These are phyloP conservation scores for Taenioides sp. DNA, from an alignment of 2,797 vertebrate species.

Conservation along the genomic window DNA sequence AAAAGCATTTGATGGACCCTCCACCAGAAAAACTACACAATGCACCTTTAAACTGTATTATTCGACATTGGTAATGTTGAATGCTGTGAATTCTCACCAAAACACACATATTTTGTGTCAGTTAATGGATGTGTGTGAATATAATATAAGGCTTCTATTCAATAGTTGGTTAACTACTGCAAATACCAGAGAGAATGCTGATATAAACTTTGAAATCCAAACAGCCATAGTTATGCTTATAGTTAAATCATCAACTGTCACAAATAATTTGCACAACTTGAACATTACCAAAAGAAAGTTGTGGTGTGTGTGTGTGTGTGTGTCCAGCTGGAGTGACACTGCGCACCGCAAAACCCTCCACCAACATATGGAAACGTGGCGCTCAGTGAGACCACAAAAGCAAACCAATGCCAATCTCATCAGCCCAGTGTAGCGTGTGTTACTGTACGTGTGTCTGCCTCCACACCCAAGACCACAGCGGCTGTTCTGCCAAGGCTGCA, in stretches of 20 bases:
- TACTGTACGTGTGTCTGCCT: slow-evolving; percentile 28
- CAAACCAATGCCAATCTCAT: slow-evolving; percentile 59
- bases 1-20: no score
- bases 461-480: slow-evolving; percentile 56
- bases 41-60: no score
- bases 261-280: background rate
- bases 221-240: background rate
- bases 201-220: background rate
- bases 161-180: background rate
- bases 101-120: background rate
- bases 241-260: background rate
- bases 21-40: no score
- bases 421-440: slow-evolving; percentile 41
- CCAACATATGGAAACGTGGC: slow-evolving; percentile 61
- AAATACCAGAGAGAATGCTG: background rate
- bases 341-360: slow-evolving; percentile 44
- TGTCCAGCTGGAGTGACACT: slow-evolving; percentile 53
- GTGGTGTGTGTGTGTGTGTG: slow-evolving; percentile 19
- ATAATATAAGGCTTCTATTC: background rate
- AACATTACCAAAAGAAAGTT: slow-evolving; percentile 4
- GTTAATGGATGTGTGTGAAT: background rate
- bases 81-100: background rate
- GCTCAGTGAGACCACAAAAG: slow-evolving; percentile 47
- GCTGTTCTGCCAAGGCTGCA: slow-evolving; percentile 56
- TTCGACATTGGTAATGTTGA: background rate